phyloP scores from a whole-genome alignment of 2,888 invertebrate species.

The Tachina lurida region DNA sequence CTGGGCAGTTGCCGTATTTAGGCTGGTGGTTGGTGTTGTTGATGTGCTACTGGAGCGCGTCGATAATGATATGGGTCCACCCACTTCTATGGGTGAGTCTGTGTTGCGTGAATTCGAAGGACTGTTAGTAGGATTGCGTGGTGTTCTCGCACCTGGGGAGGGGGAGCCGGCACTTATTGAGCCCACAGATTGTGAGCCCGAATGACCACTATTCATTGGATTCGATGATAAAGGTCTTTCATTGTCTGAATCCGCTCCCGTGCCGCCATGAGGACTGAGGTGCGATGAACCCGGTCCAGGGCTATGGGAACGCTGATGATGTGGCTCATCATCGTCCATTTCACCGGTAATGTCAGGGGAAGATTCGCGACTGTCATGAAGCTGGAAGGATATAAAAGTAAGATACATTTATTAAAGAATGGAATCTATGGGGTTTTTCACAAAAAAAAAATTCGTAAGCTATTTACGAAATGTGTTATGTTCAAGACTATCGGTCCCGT shows the following conservation, averaged over 20 bases:
- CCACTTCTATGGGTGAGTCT: slow-evolving; percentile 85
- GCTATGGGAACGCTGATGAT: slow-evolving; percentile 80
- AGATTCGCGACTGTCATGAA: slow-evolving; percentile 83
- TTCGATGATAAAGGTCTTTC: slow-evolving; percentile 82
- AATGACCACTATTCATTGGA: slow-evolving; percentile 80
- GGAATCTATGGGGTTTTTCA: not conserved
- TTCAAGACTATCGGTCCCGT: no score
- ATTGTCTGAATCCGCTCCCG: slow-evolving; percentile 80
- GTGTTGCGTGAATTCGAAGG: slow-evolving; percentile 85
- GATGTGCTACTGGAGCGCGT: slow-evolving; percentile 75
- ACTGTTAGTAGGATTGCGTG: slow-evolving; percentile 82
- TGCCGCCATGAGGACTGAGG: slow-evolving; percentile 77
- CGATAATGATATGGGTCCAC: slow-evolving; percentile 82
- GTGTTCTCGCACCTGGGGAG: slow-evolving; percentile 81
- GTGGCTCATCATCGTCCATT: slow-evolving; percentile 82
- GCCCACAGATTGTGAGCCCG: slow-evolving; percentile 84
- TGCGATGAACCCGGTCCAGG: slow-evolving; percentile 79
- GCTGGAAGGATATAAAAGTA: slow-evolving; percentile 71
- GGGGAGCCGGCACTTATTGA: slow-evolving; percentile 83
- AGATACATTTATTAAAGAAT: slow-evolving; percentile 2
- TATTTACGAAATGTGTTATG: not conserved
- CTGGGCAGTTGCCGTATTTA: slow-evolving; percentile 84
- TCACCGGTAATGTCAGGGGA: slow-evolving; percentile 83
- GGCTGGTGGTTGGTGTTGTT: slow-evolving; percentile 77
- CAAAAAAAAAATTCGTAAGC: no score